Conservation (phyloP, 1,140 invertebrate species). For the Teleopsis dalmanni region DNA sequence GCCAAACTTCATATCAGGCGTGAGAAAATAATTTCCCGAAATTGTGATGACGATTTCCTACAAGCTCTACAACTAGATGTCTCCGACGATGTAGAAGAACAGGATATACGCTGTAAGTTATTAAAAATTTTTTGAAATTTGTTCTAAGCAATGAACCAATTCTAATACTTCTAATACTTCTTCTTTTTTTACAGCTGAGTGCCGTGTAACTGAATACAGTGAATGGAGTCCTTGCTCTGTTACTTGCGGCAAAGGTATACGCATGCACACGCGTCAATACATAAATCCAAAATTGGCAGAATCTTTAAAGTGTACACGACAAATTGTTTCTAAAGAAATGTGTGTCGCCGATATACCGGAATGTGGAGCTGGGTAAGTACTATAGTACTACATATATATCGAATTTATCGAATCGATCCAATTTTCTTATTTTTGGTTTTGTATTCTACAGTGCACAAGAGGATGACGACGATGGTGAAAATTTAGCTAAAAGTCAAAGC, state of each 20-base stretch:
- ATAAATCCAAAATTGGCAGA: conserved; percentile 67
- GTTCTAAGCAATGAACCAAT: background rate
- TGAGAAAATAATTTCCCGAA: conserved; percentile 62
- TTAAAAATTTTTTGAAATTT: background rate
- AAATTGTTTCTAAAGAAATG: conserved; percentile 81
- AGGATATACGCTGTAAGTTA: conserved; percentile 60
- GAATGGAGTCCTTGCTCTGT: conserved; percentile 76
- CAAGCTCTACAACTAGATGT: conserved; percentile 54
- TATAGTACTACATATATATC: background rate
- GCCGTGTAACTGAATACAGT: conserved; percentile 64
- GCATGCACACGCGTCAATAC: conserved; percentile 71
- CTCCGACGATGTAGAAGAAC: conserved; percentile 66
- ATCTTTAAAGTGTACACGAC: conserved; percentile 69
- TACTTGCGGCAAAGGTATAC: conserved; percentile 78
- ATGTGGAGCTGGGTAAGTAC: conserved; percentile 47
- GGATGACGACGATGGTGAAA: conserved; percentile 42
- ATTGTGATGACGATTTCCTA: conserved; percentile 61
- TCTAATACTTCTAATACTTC: background rate
- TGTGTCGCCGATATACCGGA: conserved; percentile 65
- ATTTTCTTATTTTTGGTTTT: background rate
- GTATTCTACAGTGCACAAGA: conserved; percentile 17
- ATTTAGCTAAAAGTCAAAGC: conserved; percentile 32
- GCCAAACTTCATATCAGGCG: conserved; percentile 65
- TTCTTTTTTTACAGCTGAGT: conserved; percentile 56
- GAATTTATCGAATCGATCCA: background rate